Evolutionary conservation across 2,888 invertebrate genomes (phyloP), one percentile per base, ranked within the genome.

Genomic region (Gari tellinella): DNA sequence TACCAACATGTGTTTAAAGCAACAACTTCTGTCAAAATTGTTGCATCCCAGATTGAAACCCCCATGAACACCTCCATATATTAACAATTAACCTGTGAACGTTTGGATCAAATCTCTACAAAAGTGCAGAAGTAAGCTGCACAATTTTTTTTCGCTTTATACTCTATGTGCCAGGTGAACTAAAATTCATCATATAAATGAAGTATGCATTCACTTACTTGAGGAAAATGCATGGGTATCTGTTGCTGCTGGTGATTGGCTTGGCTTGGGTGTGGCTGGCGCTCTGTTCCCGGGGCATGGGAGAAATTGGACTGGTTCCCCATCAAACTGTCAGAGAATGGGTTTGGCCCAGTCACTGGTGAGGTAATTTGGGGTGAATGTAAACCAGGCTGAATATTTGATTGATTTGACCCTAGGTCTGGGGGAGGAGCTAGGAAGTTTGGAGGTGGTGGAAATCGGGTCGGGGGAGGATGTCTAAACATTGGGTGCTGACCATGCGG

Each of bases 271-370:
- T 60, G 61, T 12, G 67, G 75, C 3, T 63, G 61, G 25, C 72
- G 63, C 58, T 80, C 80, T 19, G 73, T 80, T 7, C 80, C 80
- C 8, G 80, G 80, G 23, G 82, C 82, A 58, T 80, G 82, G 8
- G 75, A 55, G 52, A 80, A 82, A 43, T 68, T 72, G 17, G 56
- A 21, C 31, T 65, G 69, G 23, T 55, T 68, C 21, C 66, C 70
- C 31, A 31, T 31, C 4, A 31, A 31, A 31, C 31, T 10, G 31
- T 31, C 31, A 31, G 31, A 31, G 31, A 31, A 31, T 31, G 31
- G 31, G 26, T 25, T 43, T 10, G 43, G 45, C 21, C 43, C 1
- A 21, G 26, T 31, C 15, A n/a, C 4, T 12, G 46, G 23, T 14
- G 19, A 21, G 2, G 48, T 40, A 4, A 64, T 55, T 23, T 38